phyloP scores from a whole-genome alignment of 2,888 invertebrate species.

The Acanthacorydalis orientalis region DNA sequence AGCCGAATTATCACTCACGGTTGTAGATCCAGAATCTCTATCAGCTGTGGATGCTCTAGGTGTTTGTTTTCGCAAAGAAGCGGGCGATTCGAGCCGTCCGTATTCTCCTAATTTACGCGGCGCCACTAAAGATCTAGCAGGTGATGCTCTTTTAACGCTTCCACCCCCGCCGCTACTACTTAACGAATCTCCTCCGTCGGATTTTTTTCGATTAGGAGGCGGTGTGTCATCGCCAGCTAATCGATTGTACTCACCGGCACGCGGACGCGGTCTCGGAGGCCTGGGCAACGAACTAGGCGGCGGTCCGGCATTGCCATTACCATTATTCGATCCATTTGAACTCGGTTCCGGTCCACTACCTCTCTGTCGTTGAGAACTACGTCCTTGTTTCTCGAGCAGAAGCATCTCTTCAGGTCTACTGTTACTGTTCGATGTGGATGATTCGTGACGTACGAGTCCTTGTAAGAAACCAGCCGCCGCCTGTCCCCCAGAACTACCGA shows the following conservation, averaged over 20 bases:
- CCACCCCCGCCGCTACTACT: conserved; percentile 25
- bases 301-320: conserved; percentile 5
- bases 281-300: conserved; percentile 58
- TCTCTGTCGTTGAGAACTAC: conserved; percentile 54
- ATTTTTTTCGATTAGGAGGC: conserved; percentile 20
- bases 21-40: conserved; percentile 34
- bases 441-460: conserved; percentile 27
- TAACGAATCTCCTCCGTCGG: conserved; percentile 22
- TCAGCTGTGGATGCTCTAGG: conserved; percentile 24
- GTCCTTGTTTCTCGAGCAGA: conserved; percentile 58
- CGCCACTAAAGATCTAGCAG: conserved; percentile 32
- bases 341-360: conserved; percentile 10
- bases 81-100: conserved; percentile 32
- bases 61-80: conserved; percentile 10
- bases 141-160: conserved; percentile 25
- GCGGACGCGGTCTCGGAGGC: conserved; percentile 33
- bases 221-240: conserved; percentile 19
- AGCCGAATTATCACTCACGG: conserved; percentile 33
- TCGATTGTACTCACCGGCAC: conserved; percentile 49
- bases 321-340: background rate
- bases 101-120: conserved; percentile 39
- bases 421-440: conserved; percentile 19
- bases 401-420: conserved; percentile 51
- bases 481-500: conserved; percentile 28
- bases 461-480: conserved; percentile 20